Evolutionary conservation across 2,888 invertebrate genomes (phyloP).

Genomic region (Apodemia duryi): DNA sequence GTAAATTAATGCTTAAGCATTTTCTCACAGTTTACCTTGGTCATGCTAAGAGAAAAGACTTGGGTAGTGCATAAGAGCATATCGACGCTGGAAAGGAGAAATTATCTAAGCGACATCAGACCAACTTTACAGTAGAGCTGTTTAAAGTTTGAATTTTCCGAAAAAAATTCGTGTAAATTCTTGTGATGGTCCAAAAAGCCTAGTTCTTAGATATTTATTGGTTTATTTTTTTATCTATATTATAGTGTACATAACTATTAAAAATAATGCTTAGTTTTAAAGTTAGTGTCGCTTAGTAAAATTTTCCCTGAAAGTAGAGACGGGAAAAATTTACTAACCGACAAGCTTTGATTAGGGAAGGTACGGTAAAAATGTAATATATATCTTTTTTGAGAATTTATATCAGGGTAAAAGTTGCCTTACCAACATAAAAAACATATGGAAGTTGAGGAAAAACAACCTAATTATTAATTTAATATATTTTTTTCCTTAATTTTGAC

Average conservation of each 20-base stretch:
- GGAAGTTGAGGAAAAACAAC: too few species aligned
- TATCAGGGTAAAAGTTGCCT: too few species aligned
- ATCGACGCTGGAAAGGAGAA: not conserved
- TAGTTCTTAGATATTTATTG: not conserved
- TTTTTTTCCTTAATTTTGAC: too few species aligned
- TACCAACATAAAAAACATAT: too few species aligned
- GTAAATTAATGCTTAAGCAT: too few species aligned
- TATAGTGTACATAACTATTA: not conserved
- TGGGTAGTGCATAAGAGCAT: too few species aligned
- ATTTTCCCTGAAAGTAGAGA: not conserved
- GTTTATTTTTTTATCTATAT: not conserved
- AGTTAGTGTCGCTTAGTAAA: not conserved
- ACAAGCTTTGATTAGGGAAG: too few species aligned
- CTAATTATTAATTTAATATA: too few species aligned
- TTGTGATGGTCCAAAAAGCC: not conserved
- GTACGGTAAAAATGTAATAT: too few species aligned
- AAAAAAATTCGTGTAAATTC: slow-evolving; percentile 1
- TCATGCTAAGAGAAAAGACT: too few species aligned
- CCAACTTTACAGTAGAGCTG: not conserved
- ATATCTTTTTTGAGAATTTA: too few species aligned
- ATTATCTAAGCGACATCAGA: not conserved
- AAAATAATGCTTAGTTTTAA: not conserved
- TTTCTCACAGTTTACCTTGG: too few species aligned
- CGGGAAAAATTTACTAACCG: not conserved
- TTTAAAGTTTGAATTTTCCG: not conserved